phyloP scores from a whole-genome alignment of 2,888 invertebrate species.

The Plusia festucae region DNA sequence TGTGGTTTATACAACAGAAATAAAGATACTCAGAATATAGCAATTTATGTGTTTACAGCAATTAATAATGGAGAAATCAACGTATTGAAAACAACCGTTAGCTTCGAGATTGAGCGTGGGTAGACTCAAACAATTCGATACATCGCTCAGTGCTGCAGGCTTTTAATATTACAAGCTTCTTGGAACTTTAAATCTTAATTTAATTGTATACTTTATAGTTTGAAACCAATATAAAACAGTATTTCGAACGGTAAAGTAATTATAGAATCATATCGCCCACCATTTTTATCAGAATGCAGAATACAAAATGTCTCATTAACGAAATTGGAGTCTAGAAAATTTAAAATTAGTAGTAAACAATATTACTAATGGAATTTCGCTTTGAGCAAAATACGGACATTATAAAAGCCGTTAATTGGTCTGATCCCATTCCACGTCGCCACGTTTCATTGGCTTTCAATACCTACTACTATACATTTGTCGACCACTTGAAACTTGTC shows the following conservation, averaged over 20 bases:
- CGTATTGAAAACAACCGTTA: conserved; percentile 42
- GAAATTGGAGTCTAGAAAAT: conserved; percentile 1
- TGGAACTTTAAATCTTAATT: conserved; percentile 43
- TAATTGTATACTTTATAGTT: conserved; percentile 41
- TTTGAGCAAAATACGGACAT: conserved; percentile 33
- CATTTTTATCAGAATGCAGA: background rate
- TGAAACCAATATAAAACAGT: conserved; percentile 13
- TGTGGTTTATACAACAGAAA: conserved; percentile 16
- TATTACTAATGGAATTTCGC: conserved; percentile 16
- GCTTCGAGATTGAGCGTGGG: conserved; percentile 40
- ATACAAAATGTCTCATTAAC: background rate
- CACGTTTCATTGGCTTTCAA: conserved; percentile 58
- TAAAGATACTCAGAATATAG: conserved; percentile 20
- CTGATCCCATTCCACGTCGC: conserved; percentile 45
- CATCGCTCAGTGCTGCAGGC: conserved; percentile 33
- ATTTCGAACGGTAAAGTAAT: conserved; percentile 9
- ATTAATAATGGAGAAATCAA: conserved; percentile 50
- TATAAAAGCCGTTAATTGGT: conserved; percentile 48
- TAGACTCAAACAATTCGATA: conserved; percentile 44
- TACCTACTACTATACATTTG: conserved; percentile 57
- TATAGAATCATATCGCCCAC: background rate
- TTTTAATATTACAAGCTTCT: conserved; percentile 18
- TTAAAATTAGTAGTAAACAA: conserved; percentile 15
- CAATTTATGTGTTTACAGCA: conserved; percentile 29
- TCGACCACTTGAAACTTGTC: conserved; percentile 51